Conservation (phyloP, 2,113 vertebrate species). For the Percopsis transmontana region DNA sequence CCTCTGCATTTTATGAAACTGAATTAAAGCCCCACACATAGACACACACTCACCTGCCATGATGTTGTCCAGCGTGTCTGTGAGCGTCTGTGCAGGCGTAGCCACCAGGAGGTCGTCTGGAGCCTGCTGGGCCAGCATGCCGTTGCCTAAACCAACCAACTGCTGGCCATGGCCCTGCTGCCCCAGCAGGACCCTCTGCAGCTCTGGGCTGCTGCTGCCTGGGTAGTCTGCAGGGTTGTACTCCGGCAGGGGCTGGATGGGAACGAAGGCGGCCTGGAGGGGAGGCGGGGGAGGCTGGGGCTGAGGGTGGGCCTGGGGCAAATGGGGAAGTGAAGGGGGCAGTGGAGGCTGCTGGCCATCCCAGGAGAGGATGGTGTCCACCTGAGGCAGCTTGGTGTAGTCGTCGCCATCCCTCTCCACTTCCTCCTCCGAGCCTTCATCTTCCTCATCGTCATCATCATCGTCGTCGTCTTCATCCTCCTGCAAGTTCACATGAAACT, state of each 20-base stretch:
- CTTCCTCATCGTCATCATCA: conserved; percentile 81
- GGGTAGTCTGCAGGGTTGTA: conserved; percentile 90
- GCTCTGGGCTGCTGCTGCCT: conserved; percentile 88
- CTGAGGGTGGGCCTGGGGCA: conserved; percentile 75
- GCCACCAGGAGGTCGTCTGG: conserved; percentile 76
- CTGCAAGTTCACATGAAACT: conserved; percentile 30
- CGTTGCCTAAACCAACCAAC: conserved; percentile 88
- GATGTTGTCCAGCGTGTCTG: conserved; percentile 99
- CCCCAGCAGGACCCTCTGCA: conserved; percentile 92
- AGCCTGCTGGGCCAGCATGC: conserved; percentile 89
- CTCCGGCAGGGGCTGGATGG: conserved; percentile 91
- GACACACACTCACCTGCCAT: conserved; percentile 89
- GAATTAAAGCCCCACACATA: not conserved
- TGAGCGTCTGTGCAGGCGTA: conserved; percentile 83
- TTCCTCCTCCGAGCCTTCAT: conserved; percentile 86
- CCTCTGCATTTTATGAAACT: not conserved
- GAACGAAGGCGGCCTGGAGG: conserved; percentile 85
- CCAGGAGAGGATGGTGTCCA: conserved; percentile 87
- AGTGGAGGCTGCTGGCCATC: conserved; percentile 78
- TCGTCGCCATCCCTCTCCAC: conserved; percentile 88
- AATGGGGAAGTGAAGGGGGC: conserved; percentile 69
- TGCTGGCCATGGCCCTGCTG: conserved; percentile 77
- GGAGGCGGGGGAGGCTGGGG: conserved; percentile 71
- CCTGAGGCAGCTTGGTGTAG: conserved; percentile 90
- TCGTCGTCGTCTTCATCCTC: conserved; percentile 54